Conservation (phyloP, 2,113 vertebrate species). For the Psittacula cyanocephala region DNA sequence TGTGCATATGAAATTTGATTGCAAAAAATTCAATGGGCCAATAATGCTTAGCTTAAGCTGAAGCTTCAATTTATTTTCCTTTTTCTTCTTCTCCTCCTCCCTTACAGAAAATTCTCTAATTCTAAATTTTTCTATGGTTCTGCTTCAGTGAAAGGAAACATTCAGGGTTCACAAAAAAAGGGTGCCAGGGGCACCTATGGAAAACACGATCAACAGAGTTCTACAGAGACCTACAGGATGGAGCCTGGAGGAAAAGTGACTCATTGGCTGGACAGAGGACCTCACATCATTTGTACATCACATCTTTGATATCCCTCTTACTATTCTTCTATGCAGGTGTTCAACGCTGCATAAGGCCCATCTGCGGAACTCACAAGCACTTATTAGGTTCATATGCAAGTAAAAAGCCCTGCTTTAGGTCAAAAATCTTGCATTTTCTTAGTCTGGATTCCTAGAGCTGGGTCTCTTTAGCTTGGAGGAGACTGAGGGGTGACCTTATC, state of each 20-base stretch:
- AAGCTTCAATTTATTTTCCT: not conserved
- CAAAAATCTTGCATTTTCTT: not conserved
- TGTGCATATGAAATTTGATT: not conserved
- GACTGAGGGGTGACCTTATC: too few species aligned
- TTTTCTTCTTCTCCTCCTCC: rapidly evolving
- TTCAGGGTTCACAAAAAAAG: not conserved
- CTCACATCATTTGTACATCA: not conserved
- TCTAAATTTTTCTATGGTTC: not conserved
- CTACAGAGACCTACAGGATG: not conserved
- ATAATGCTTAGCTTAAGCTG: not conserved
- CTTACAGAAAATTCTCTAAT: not conserved
- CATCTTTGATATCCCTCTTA: not conserved
- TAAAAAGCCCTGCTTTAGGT: not conserved
- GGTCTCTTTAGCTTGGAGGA: too few species aligned
- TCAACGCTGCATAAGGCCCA: not conserved
- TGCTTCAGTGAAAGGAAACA: not conserved
- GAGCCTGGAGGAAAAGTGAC: not conserved
- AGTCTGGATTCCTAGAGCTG: not conserved
- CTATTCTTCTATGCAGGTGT: not conserved
- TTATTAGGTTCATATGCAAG: not conserved
- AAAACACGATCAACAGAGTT: not conserved
- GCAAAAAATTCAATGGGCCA: not conserved
- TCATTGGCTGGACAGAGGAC: not conserved
- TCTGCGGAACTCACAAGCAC: not conserved
- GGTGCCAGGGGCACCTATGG: not conserved